Evolutionary conservation across 2,113 vertebrate species (phyloP).

Genomic region (Meles meles): DNA sequence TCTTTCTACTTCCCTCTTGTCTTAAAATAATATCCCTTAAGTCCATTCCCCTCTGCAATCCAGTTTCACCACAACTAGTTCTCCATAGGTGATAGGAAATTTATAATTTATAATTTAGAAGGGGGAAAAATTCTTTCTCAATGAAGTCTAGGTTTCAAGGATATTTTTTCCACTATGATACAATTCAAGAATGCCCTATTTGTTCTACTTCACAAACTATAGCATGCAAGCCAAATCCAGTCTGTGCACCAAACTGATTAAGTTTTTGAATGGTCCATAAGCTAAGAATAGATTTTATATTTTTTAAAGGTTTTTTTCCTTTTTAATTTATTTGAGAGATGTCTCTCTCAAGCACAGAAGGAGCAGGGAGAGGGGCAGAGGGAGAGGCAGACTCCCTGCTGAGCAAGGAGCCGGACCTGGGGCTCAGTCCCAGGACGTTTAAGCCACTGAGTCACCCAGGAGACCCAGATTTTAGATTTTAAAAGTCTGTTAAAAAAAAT

Average conservation of each 20-base stretch:
- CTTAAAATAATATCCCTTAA: background rate
- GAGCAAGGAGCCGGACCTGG: fast-evolving
- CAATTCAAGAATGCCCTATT: background rate
- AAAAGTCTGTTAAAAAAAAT: background rate
- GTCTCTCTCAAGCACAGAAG: no score
- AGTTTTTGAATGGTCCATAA: background rate
- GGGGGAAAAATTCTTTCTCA: background rate
- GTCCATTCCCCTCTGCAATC: background rate
- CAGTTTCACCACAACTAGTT: background rate
- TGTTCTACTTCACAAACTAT: background rate
- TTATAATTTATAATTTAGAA: constrained; percentile 8
- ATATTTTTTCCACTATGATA: background rate
- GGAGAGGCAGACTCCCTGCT: background rate
- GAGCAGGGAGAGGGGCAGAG: background rate
- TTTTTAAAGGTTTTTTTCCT: background rate
- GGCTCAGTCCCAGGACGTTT: background rate
- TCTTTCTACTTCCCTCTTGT: background rate
- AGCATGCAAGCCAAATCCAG: background rate
- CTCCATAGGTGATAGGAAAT: background rate
- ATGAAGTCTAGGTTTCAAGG: background rate
- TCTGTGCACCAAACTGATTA: background rate
- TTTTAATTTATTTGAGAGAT: background rate
- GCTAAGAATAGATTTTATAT: background rate
- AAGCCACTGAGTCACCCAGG: background rate
- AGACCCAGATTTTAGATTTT: background rate